Conservation (phyloP, 2,888 invertebrate genomes). For the Bellardia bayeri region DNA sequence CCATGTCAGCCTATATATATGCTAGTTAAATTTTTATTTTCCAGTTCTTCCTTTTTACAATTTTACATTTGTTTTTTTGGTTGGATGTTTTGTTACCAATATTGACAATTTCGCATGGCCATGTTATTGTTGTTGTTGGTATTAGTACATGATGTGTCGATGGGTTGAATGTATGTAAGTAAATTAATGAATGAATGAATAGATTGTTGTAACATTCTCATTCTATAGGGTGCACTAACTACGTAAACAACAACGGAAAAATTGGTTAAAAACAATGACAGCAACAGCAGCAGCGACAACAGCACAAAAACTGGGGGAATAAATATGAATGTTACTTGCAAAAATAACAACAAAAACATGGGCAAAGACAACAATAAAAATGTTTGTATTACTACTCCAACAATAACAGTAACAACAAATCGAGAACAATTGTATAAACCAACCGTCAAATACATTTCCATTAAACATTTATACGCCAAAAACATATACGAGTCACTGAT, state of each 20-base stretch:
- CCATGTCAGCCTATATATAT: background rate
- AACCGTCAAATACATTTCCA: slow-evolving; percentile 82
- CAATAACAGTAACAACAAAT: slow-evolving; percentile 28
- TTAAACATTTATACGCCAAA: slow-evolving; percentile 76
- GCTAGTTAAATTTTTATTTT: slow-evolving; percentile 33
- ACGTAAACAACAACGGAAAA: slow-evolving; percentile 40
- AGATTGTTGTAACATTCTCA: slow-evolving; percentile 64
- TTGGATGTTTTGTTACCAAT: slow-evolving; percentile 52
- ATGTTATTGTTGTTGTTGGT: slow-evolving; percentile 40
- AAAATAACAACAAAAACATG: slow-evolving; percentile 43
- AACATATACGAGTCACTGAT: background rate
- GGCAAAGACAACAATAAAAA: slow-evolving; percentile 48
- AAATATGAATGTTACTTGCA: slow-evolving; percentile 55
- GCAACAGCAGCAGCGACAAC: slow-evolving; percentile 5
- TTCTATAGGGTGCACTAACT: slow-evolving; percentile 8
- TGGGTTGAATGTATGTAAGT: slow-evolving; percentile 8
- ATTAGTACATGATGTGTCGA: slow-evolving; percentile 13
- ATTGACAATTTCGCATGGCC: slow-evolving; percentile 66
- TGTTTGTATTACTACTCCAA: slow-evolving; percentile 65
- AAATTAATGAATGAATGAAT: slow-evolving; percentile 13
- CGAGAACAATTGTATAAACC: slow-evolving; percentile 77
- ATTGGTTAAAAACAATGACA: slow-evolving; percentile 47
- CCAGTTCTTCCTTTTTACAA: background rate
- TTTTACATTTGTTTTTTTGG: slow-evolving; percentile 9
- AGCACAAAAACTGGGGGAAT: background rate